Conservation (phyloP, 2,888 invertebrate species). For the Neocrepidodera transversa region DNA sequence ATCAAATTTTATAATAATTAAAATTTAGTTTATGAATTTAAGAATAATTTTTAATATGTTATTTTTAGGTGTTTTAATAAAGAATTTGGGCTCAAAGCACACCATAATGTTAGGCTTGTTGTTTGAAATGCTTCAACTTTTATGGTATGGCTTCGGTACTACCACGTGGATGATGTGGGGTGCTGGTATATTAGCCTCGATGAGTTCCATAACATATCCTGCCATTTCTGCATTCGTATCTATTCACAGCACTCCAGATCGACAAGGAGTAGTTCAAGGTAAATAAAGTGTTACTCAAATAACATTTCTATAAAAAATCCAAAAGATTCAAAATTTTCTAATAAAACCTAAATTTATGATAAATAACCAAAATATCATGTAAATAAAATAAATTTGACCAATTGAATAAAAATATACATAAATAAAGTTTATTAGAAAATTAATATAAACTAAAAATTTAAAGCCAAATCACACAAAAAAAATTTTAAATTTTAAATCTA, state of each 20-base stretch:
- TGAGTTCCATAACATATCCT: slow-evolving; percentile 97
- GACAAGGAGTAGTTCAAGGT: slow-evolving; percentile 77
- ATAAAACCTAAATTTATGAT: too few species aligned
- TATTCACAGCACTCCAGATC: slow-evolving; percentile 95
- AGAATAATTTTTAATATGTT: slow-evolving; percentile 6
- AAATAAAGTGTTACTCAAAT: too few species aligned
- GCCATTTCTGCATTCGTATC: slow-evolving; percentile 99
- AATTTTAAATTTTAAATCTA: too few species aligned
- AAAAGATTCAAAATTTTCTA: too few species aligned
- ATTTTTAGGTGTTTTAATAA: slow-evolving; percentile 61
- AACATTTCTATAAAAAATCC: too few species aligned
- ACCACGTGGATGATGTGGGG: slow-evolving; percentile 99
- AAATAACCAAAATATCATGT: too few species aligned
- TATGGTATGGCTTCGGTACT: slow-evolving; percentile 97
- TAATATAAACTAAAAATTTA: too few species aligned
- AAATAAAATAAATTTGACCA: too few species aligned
- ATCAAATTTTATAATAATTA: too few species aligned
- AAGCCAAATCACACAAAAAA: too few species aligned
- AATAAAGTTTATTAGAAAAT: too few species aligned
- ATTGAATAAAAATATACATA: too few species aligned
- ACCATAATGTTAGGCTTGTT: slow-evolving; percentile 96
- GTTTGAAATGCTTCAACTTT: slow-evolving; percentile 95
- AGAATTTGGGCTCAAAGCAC: slow-evolving; percentile 90
- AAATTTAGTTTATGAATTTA: background rate
- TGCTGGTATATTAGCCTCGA: slow-evolving; percentile 93